phyloP scores from a whole-genome alignment of 1,140 invertebrate genomes.

The Drosophila insularis region DNA sequence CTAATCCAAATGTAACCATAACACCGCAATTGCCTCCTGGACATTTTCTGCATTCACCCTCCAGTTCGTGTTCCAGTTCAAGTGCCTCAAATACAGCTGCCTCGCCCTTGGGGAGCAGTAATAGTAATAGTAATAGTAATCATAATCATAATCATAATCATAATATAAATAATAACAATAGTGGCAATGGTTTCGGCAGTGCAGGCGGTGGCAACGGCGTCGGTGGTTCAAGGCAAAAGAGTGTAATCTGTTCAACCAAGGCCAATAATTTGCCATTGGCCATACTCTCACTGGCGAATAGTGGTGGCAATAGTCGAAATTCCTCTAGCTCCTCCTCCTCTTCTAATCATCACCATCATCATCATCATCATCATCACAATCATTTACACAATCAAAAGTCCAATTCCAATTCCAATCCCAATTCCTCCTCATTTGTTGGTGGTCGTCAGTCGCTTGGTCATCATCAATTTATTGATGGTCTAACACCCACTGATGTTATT shows the following conservation, averaged over 20 bases:
- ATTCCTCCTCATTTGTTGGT: background rate
- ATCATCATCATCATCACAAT: conserved; percentile 29
- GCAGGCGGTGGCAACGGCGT: background rate
- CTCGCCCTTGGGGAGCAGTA: conserved; percentile 52
- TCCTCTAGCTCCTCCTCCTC: background rate
- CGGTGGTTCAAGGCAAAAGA: conserved; percentile 59
- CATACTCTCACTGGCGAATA: conserved; percentile 51
- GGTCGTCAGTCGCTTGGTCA: conserved; percentile 42
- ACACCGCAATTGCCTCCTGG: conserved; percentile 71
- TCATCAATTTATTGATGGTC: conserved; percentile 46
- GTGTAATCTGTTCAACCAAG: conserved; percentile 78
- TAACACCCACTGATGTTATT: conserved; percentile 79
- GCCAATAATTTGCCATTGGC: conserved; percentile 62
- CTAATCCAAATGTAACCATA: conserved; percentile 77
- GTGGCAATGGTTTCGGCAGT: background rate
- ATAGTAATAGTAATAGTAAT: background rate
- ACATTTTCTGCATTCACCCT: conserved; percentile 71
- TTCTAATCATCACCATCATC: conserved; percentile 34
- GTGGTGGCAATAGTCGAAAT: background rate
- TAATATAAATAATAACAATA: background rate
- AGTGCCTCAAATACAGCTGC: conserved; percentile 70
- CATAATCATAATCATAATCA: no score
- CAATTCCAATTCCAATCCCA: background rate
- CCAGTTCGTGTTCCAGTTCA: conserved; percentile 62
- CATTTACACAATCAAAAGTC: conserved; percentile 12